Evolutionary conservation across 30 jellyfish, hydroid and myxozoan species (phyloP), one percentile per base, ranked within the genome.

Genomic region (Pseudorhiza aurosa): DNA sequence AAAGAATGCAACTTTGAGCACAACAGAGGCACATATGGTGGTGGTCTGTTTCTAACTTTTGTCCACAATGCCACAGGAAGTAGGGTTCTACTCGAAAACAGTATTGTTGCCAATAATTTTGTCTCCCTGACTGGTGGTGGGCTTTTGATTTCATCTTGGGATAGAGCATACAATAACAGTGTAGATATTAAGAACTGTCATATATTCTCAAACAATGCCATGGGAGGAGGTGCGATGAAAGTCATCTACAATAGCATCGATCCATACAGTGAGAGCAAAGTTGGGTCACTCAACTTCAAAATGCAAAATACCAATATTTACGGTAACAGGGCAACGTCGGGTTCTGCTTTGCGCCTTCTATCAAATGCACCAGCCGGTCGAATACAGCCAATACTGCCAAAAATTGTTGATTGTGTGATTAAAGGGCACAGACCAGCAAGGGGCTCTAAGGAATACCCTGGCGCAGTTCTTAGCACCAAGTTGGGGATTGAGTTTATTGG

Each of bases 151-250:
- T 83, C 95, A 7, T 49, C 75, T n/a, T 83, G 95, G 95, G 95
- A 83, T 49, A 57, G 60, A 59, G 87, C 95, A 5, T 87, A 83
- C 45, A 51, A 60, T n/a, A 83, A 83, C 17, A 4, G 30, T 4
- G 35, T 74, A 30, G 46, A 17, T 0, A 11, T 83, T 19, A 40
- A 21, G 19, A 57, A 31, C 37, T 68, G 87, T 51, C 26, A 43
- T 35, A 63, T 83, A 22, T 58, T 35, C 19, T 19, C 35, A 36
- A 83, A 83, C 29, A 47, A 59, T 26, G 95, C 95, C 1, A 83
- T 83, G 95, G 77, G 72, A 11, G 95, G 95, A 17, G 95, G 95
- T 28, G 95, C 87, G 11, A 72, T 65, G 78, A 83, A 83, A 46
- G 55, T 83, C 44, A 83, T 71, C 27, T 74, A 47, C 42, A 83